Conservation (phyloP, 2,797 vertebrate species). For the Malurus splendens region DNA sequence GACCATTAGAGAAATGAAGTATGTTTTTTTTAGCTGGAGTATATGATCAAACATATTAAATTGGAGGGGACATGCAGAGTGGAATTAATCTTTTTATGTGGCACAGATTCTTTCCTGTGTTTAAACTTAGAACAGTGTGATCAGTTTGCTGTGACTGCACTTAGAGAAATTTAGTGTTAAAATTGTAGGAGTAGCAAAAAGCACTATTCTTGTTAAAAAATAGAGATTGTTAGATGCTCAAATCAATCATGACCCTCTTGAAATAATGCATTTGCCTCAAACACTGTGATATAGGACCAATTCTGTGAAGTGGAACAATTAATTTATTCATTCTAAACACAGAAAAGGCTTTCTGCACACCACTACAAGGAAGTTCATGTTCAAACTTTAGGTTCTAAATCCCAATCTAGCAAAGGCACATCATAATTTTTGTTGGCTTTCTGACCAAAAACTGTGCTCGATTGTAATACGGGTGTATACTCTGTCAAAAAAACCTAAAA, state of each 20-base stretch:
- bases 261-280: slow-evolving; percentile 52
- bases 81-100: not conserved
- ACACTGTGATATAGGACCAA: slow-evolving; percentile 63
- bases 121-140: not conserved
- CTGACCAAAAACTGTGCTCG: slow-evolving; percentile 64
- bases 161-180: not conserved
- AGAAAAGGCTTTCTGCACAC: slow-evolving; percentile 20
- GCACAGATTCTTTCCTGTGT: not conserved
- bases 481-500: slow-evolving; percentile 10
- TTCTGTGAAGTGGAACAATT: not conserved
- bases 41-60: not conserved
- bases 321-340: slow-evolving; percentile 4
- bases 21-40: not conserved
- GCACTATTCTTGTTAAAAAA: not conserved
- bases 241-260: not conserved
- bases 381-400: not conserved
- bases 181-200: not conserved
- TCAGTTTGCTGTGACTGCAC: slow-evolving; percentile 34
- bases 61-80: not conserved
- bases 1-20: not conserved
- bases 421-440: slow-evolving; percentile 25
- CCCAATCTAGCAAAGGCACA: slow-evolving; percentile 21
- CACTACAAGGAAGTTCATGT: not conserved
- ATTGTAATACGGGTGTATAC: slow-evolving; percentile 51
- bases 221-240: not conserved